Base-by-base conservation (phyloP, 2,113 vertebrate species). In the Clarias macrocephalus region DNA sequence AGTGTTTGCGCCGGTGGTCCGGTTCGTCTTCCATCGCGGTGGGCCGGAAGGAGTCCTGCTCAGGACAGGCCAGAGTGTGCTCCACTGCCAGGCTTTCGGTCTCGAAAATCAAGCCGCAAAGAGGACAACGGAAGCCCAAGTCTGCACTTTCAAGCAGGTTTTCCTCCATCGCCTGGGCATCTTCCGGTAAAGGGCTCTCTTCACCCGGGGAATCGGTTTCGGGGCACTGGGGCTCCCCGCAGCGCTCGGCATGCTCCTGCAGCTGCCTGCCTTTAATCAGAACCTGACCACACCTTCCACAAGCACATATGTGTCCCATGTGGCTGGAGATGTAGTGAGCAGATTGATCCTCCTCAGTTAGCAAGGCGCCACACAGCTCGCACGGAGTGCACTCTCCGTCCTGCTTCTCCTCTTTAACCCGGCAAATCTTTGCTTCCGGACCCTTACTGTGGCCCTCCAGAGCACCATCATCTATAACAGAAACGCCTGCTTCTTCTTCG, bases 311-410 rank as follows among this genome's bases (percentile, higher is more conserved):
- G 86, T 97, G 98, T 85, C 97, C 97, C 92, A 99, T 97, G 93
- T 99, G 98, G 91, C 95, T 97, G 91, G 98, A 97, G 90, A 99
- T 96, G 91, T 99, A 99, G 94, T 99, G 98, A 81, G 96, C 95
- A 0, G 98, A 97, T 88, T 96, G 93, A 88, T 99, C 97, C 88
- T 98, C 97, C 87, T 98, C 97, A 0, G 95, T 95, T 82, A 99
- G 91, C 1, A 96, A 93, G 70, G 96, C 91, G 0, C 98, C 98
- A 16, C 98, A 99, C 16, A 99, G 92, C 93, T 99, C 98, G 72
- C 98, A 99, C 2, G 97, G 96, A 4, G 92, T 88, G 11, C 80
- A 79, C 2, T 90, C 89, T 0, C 48, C 33, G 0, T 93, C 94
- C 33, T 66, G 92, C 84, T 91, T 91, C 91, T 94, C 95, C 0